Conservation (phyloP, 1,140 invertebrate species). For the Halyomorpha halys region DNA sequence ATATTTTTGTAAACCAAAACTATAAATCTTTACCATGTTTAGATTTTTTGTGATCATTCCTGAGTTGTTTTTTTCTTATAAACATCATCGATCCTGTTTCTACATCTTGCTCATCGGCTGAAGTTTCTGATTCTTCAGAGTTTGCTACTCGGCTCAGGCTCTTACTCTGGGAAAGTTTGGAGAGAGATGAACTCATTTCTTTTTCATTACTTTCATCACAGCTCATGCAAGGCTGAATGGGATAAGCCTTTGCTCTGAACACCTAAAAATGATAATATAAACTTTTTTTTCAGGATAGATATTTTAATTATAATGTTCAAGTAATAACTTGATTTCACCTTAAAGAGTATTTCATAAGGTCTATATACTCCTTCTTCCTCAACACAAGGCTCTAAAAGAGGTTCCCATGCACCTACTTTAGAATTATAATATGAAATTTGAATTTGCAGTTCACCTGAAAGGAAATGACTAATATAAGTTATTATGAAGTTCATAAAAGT, state of each 20-base stretch:
- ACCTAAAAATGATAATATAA: constrained; percentile 33
- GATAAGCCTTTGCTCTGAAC: constrained; percentile 50
- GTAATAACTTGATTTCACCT: constrained; percentile 37
- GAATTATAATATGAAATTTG: constrained; percentile 67
- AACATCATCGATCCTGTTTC: constrained; percentile 49
- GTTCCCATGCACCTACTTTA: constrained; percentile 62
- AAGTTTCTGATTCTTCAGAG: constrained; percentile 46
- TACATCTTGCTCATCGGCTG: constrained; percentile 48
- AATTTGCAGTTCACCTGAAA: constrained; percentile 44
- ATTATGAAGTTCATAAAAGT: background rate
- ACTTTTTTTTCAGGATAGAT: no score
- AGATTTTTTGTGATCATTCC: constrained; percentile 30
- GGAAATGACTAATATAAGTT: background rate
- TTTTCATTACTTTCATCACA: background rate
- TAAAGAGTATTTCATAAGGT: constrained; percentile 62
- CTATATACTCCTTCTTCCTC: constrained; percentile 54
- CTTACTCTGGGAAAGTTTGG: constrained; percentile 17
- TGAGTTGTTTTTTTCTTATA: constrained; percentile 34
- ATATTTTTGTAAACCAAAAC: background rate
- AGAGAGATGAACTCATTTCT: background rate
- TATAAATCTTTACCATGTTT: constrained; percentile 18
- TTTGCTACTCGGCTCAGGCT: constrained; percentile 20
- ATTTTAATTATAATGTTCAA: no score
- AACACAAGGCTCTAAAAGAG: constrained; percentile 61
- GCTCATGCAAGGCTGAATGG: constrained; percentile 38